Evolutionary conservation across 2,888 invertebrate genomes (phyloP).

Genomic region (Caenorhabditis imperialis): DNA sequence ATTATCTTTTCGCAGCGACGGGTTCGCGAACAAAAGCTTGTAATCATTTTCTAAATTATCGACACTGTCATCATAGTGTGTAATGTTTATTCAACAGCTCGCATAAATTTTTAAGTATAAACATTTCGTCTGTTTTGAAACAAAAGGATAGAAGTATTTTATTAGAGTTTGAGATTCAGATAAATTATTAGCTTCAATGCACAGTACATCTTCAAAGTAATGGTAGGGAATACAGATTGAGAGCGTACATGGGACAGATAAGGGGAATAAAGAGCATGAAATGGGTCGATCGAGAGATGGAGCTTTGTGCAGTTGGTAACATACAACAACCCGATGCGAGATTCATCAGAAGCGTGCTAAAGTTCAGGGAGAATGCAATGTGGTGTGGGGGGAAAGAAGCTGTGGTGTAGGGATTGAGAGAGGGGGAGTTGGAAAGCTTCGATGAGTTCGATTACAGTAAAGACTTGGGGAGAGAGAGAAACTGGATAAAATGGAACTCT

Average conservation of each 20-base stretch:
- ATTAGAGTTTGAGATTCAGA: no score
- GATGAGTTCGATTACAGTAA: constrained; percentile 40
- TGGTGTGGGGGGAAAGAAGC: constrained; percentile 29
- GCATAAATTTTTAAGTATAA: no score
- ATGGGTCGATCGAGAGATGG: background rate
- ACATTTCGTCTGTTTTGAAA: no score
- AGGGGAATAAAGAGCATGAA: no score
- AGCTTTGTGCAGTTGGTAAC: constrained; percentile 7
- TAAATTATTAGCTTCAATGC: no score
- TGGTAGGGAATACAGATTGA: no score
- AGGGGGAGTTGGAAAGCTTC: constrained; percentile 27
- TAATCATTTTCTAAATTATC: constrained; percentile 11
- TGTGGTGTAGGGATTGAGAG: constrained; percentile 18
- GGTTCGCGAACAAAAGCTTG: constrained; percentile 37
- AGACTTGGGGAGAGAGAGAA: background rate
- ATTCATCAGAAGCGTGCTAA: constrained; percentile 32
- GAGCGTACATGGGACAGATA: no score
- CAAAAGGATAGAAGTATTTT: no score
- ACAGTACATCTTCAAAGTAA: no score
- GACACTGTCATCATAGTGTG: no score
- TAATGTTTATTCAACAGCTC: no score
- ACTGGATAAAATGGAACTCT: constrained; percentile 25
- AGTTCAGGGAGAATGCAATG: constrained; percentile 13
- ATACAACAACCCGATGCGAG: constrained; percentile 32
- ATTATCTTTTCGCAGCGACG: constrained; percentile 42